phyloP scores from a whole-genome alignment of 2,797 vertebrate genomes.

The Epinephelus awoara region DNA sequence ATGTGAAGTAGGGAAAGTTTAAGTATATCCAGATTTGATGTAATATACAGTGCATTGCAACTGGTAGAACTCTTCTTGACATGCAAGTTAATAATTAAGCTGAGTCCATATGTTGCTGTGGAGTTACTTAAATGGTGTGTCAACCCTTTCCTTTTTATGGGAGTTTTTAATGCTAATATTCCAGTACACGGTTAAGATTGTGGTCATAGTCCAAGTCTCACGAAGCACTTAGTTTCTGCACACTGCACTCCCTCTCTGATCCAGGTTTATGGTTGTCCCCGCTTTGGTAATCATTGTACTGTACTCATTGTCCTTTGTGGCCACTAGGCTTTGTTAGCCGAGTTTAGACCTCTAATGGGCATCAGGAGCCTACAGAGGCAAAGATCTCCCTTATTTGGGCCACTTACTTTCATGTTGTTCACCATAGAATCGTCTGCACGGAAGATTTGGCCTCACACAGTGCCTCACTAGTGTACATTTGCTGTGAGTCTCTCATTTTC shows the following conservation, averaged over 20 bases:
- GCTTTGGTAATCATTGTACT: constrained; percentile 22
- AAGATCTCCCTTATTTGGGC: constrained; percentile 59
- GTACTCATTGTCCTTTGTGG: constrained; percentile 41
- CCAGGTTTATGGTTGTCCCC: constrained; percentile 20
- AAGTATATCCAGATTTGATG: constrained; percentile 47
- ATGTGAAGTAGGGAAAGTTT: constrained; percentile 56
- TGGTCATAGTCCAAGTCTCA: constrained; percentile 38
- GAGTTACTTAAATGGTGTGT: constrained; percentile 31
- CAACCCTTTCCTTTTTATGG: constrained; percentile 21
- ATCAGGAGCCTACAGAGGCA: constrained; percentile 53
- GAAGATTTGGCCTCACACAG: constrained; percentile 50
- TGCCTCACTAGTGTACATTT: constrained; percentile 43
- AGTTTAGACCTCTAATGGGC: constrained; percentile 60
- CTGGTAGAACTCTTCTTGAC: constrained; percentile 41
- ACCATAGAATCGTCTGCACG: constrained; percentile 34
- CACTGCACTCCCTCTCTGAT: constrained; percentile 8
- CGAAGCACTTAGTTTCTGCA: constrained; percentile 28
- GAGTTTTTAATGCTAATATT: constrained; percentile 38
- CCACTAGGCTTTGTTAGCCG: constrained; percentile 30
- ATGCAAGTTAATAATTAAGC: constrained; percentile 36
- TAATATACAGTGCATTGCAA: constrained; percentile 41
- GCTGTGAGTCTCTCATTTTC: constrained; percentile 41
- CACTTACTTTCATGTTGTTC: constrained; percentile 62
- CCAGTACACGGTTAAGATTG: constrained; percentile 17
- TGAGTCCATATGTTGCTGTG: constrained; percentile 20